Evolutionary conservation across 2,888 invertebrate species (phyloP), one percentile per base, ranked within the genome.

Genomic region (Scelioninae gen. 1): DNA sequence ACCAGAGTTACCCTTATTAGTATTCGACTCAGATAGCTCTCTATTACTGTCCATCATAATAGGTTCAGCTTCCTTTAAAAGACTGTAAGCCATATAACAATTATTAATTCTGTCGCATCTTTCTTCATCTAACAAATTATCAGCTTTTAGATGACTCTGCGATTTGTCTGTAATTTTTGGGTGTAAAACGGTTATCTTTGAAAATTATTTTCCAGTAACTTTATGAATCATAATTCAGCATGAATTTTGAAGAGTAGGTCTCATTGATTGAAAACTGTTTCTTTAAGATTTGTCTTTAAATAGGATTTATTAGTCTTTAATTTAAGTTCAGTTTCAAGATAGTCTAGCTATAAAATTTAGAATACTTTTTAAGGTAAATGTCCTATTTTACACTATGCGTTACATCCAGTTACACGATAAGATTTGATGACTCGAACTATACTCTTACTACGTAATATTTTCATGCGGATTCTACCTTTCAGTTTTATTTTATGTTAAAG

Each of bases 41-140:
- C 93, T 93, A 82, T 94, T 93, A 92, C 93, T 88, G 93, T 96
- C 96, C 92, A 95, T 94, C 90, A 95, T 95, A 81, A 96, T 93
- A 1, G 96, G 95, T 89, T 97, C 97, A 6, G 99, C 98, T 93
- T 99, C 99, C 92, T 98, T 96, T 83, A 99, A 93, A 85, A 99
- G 93, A 89, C 92, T 92, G 89, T 74, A 91, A 92, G 80, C 51
- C 77, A 84, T 23, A n/a, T n/a, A n/a, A 74, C 10, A 15, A 47
- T 75, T 79, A 83, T 69, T 80, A 74, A 74, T 68, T 34, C 43
- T 11, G 34, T 49, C 29, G 15, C 49, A 47, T 56, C 47, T 56
- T 45, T 60, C 49, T 58, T 55, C 31, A 13, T 66, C 34, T 58
- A 55, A 56, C 78, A 79, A 66, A 65, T 79, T 72, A 72, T 79